These are phyloP conservation scores for Chrysochloris asiatica DNA, from an alignment of 2,113 vertebrate species.

Conservation along the genomic window DNA sequence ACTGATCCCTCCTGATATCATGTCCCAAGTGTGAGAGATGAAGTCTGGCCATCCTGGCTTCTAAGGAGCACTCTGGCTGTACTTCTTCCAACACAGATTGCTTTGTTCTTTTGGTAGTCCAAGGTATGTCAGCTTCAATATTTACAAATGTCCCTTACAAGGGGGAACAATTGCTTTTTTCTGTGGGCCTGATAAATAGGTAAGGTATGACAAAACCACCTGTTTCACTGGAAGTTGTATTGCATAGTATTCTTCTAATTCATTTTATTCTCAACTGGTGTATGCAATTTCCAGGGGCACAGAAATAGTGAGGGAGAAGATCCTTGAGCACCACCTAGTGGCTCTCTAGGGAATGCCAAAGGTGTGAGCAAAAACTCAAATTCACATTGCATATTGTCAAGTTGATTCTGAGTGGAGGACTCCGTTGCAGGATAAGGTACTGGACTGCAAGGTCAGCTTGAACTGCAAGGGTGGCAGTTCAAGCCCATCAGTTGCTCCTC, in stretches of 20 bases:
- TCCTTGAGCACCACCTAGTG: constrained; percentile 65
- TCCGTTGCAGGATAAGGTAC: too few relatives aligned
- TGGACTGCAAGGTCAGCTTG: too few relatives aligned
- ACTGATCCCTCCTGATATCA: too few relatives aligned
- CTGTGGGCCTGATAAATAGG: not conserved
- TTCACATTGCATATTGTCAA: not conserved
- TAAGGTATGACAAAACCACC: not conserved
- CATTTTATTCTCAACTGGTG: not conserved
- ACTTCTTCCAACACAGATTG: too few relatives aligned
- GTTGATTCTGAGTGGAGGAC: not conserved
- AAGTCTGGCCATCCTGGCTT: too few relatives aligned
- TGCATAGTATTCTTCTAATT: not conserved
- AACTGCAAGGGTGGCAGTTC: too few relatives aligned
- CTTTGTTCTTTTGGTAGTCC: too few relatives aligned
- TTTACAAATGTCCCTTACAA: not conserved
- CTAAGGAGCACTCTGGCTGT: too few relatives aligned
- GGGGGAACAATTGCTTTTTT: not conserved
- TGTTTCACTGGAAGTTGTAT: not conserved
- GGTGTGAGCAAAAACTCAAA: not conserved
- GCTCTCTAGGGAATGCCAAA: not conserved
- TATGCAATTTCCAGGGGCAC: too few relatives aligned
- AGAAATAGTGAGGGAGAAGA: not conserved
- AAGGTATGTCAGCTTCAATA: not conserved
- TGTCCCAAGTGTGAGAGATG: too few relatives aligned
- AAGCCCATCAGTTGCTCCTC: too few relatives aligned